Evolutionary conservation across 1,140 invertebrate genomes (phyloP).

Genomic region (Trichonephila inaurata): DNA sequence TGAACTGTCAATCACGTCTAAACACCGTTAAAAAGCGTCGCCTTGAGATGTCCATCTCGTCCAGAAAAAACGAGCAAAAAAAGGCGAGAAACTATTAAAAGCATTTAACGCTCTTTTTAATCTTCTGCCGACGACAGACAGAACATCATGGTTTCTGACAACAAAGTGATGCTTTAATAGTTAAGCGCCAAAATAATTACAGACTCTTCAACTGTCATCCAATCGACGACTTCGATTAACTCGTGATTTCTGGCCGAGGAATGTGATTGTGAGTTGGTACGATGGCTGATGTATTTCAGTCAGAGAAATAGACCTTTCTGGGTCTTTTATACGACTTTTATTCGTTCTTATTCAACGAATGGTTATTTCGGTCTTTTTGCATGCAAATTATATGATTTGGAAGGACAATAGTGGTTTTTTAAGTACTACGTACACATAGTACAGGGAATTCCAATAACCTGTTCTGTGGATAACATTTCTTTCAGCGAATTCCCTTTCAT

Average conservation of each 20-base stretch:
- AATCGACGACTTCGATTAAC: neutral
- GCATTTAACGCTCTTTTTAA: slow-evolving; percentile 35
- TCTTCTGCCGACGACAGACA: neutral
- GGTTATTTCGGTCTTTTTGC: no score
- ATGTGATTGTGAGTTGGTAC: neutral
- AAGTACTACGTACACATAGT: no score
- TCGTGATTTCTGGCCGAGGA: neutral
- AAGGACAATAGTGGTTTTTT: no score
- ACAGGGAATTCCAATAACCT: no score
- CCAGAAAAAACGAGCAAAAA: neutral
- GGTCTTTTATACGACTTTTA: no score
- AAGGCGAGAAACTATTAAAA: slow-evolving; percentile 46
- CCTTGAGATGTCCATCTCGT: slow-evolving; percentile 46
- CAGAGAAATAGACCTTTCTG: no score
- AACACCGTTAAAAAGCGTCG: slow-evolving; percentile 19
- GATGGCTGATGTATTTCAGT: no score
- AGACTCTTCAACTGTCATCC: neutral
- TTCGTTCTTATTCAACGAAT: no score
- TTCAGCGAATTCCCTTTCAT: no score
- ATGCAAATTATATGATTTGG: no score
- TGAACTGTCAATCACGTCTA: slow-evolving; percentile 3
- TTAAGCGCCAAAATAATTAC: neutral
- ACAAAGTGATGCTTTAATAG: slow-evolving; percentile 28
- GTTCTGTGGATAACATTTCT: no score
- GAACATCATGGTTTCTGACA: neutral